A percentile compares a stretch with the other conserved stretches of the same genome.
These are phyloP conservation scores for Dysmachus trigonus DNA, from an alignment of 2,888 invertebrate species.

Conservation along the genomic window DNA sequence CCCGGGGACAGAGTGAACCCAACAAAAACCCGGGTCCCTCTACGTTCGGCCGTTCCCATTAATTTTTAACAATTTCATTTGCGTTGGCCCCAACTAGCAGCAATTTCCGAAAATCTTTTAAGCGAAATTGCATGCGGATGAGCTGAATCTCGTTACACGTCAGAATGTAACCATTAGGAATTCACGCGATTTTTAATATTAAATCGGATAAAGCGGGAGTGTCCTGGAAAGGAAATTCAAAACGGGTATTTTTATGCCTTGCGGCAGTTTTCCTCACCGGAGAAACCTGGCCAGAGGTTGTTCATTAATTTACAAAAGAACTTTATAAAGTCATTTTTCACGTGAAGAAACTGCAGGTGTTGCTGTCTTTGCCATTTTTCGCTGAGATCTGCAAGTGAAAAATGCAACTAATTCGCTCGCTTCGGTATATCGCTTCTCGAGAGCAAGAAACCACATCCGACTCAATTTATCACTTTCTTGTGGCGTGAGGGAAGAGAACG, in stretches of 20 bases:
- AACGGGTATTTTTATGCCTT: background rate
- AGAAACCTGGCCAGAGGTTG: background rate
- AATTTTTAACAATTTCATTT: constrained; percentile 39
- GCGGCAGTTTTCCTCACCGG: background rate
- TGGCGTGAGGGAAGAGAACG: background rate
- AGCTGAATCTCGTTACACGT: background rate
- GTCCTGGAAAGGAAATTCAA: background rate
- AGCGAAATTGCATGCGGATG: constrained; percentile 24
- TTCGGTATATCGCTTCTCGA: background rate
- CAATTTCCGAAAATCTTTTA: constrained; percentile 13
- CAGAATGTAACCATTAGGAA: constrained; percentile 4
- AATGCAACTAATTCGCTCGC: background rate
- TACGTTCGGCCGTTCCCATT: background rate
- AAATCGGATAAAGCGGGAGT: background rate
- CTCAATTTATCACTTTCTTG: background rate
- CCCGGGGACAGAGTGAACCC: background rate
- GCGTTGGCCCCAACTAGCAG: background rate
- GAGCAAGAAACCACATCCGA: background rate
- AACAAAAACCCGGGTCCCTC: background rate
- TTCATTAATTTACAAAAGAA: background rate
- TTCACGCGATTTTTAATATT: constrained; percentile 13
- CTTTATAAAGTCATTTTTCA: background rate
- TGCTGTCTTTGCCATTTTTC: background rate
- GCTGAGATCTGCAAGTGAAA: background rate
- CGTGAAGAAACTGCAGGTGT: background rate